phyloP scores from a whole-genome alignment of 2,797 vertebrate species.

The Oryzias dopingdopingensis region DNA sequence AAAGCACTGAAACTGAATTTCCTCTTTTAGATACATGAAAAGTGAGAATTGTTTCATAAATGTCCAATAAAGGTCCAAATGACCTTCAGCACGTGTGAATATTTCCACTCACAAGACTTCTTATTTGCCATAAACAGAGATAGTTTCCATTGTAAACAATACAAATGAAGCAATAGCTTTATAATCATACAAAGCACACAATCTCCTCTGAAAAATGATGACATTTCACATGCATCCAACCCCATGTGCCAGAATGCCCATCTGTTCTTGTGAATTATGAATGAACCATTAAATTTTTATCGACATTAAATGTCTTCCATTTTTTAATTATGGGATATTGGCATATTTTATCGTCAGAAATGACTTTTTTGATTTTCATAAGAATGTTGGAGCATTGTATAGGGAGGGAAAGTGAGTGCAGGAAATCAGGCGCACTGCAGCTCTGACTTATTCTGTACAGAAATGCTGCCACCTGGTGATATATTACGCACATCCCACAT shows the following conservation, averaged over 20 bases:
- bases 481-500: slow-evolving; percentile 43
- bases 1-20: slow-evolving; percentile 1
- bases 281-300: slow-evolving; percentile 85
- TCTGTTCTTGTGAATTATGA: slow-evolving; percentile 89
- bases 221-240: slow-evolving; percentile 50
- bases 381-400: slow-evolving; percentile 26
- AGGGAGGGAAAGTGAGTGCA: slow-evolving; percentile 20
- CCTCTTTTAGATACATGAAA: too few relatives aligned
- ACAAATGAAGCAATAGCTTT: slow-evolving; percentile 49
- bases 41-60: slow-evolving; percentile 3
- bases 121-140: slow-evolving; percentile 13
- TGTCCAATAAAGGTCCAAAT: neutral
- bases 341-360: slow-evolving; percentile 64
- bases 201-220: slow-evolving; percentile 46
- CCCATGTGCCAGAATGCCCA: slow-evolving; percentile 72
- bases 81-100: slow-evolving; percentile 27
- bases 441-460: slow-evolving; percentile 59
- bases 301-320: slow-evolving; percentile 82
- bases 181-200: slow-evolving; percentile 63
- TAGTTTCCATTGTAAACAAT: slow-evolving; percentile 49
- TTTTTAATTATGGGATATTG: slow-evolving; percentile 83
- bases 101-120: slow-evolving; percentile 4
- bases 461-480: slow-evolving; percentile 82
- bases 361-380: slow-evolving; percentile 57
- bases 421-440: slow-evolving; percentile 39